phyloP scores from a whole-genome alignment of 2,888 invertebrate genomes.

The Pycnomerus fuliginosus region DNA sequence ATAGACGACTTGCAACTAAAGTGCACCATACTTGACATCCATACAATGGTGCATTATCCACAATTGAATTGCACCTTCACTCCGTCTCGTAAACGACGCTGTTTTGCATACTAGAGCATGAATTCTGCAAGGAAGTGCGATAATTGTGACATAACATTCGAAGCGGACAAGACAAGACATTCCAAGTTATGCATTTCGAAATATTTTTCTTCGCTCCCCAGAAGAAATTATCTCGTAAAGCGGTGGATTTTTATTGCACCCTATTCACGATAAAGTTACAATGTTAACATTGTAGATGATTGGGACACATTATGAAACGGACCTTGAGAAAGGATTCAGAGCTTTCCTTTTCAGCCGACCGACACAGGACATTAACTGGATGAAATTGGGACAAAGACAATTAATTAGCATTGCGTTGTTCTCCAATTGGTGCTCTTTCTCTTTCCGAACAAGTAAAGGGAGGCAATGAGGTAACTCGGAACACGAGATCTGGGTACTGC shows the following conservation, averaged over 20 bases:
- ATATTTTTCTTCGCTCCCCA: too few relatives aligned
- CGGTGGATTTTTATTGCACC: not conserved
- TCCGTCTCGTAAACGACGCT: conserved; percentile 20
- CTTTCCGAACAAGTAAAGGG: too few relatives aligned
- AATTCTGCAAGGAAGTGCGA: conserved; percentile 27
- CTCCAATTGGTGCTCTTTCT: too few relatives aligned
- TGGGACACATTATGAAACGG: not conserved
- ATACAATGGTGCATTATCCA: conserved; percentile 12
- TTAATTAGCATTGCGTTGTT: too few relatives aligned
- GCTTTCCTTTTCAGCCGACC: conserved; percentile 11
- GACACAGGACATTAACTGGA: conserved; percentile 10
- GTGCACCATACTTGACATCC: conserved; percentile 3
- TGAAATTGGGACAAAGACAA: conserved; percentile 8
- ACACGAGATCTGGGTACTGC: too few relatives aligned
- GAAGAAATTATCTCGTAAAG: not conserved
- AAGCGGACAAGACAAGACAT: conserved; percentile 4
- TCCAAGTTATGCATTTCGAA: conserved; percentile 3
- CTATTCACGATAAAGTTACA: not conserved
- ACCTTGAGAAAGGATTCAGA: conserved; percentile 5
- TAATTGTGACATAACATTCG: conserved; percentile 26
- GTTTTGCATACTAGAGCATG: conserved; percentile 25
- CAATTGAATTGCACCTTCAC: conserved; percentile 24
- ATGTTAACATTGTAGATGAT: not conserved
- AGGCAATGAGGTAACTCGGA: too few relatives aligned
- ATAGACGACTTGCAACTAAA: conserved; percentile 6